phyloP scores from a whole-genome alignment of 1,140 invertebrate genomes.

The Zaprionus ghesquierei region DNA sequence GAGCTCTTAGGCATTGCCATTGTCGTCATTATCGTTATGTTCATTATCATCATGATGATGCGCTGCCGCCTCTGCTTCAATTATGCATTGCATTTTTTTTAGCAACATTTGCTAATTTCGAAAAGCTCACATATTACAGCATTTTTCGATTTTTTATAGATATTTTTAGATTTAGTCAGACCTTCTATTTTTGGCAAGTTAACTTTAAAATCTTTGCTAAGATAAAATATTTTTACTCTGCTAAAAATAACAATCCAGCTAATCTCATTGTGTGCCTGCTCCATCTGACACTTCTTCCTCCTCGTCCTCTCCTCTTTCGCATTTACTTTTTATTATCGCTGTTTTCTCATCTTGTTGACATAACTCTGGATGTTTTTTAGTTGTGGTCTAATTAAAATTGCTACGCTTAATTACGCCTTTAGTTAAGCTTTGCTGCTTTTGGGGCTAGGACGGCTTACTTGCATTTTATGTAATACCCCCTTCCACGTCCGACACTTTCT shows the following conservation, averaged over 20 bases:
- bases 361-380: slow-evolving; percentile 40
- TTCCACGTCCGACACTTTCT: slow-evolving; percentile 34
- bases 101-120: not conserved
- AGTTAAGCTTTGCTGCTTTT: slow-evolving; percentile 22
- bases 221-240: not conserved
- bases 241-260: not conserved
- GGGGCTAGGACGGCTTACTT: not conserved
- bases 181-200: not conserved
- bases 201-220: not conserved
- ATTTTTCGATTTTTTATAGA: too few species aligned
- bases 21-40: not conserved
- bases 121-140: not conserved
- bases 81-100: slow-evolving; percentile 41
- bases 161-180: not conserved
- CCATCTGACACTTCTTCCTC: not conserved
- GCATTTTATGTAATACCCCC: slow-evolving; percentile 35
- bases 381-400: slow-evolving; percentile 47
- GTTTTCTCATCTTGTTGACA: slow-evolving; percentile 43
- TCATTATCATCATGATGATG: not conserved
- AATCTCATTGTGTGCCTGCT: not conserved
- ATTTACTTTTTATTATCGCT: not conserved
- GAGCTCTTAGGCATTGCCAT: slow-evolving; percentile 4
- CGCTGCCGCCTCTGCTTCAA: slow-evolving; percentile 30
- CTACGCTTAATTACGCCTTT: slow-evolving; percentile 60
- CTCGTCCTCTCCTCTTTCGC: not conserved